phyloP scores from a whole-genome alignment of 2,888 invertebrate genomes.

The Timandra comae region DNA sequence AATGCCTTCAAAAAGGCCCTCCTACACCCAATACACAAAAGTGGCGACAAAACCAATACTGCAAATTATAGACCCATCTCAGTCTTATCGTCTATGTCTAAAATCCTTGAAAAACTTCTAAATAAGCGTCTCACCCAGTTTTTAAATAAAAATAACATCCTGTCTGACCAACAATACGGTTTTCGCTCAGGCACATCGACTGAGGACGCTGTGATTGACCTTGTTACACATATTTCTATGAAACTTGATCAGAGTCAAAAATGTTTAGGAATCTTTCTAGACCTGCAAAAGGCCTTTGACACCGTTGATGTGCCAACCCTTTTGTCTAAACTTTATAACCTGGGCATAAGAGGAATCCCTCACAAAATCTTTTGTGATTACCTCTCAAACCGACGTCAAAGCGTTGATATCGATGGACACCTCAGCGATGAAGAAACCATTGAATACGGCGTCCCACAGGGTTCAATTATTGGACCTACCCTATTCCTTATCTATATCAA shows the following conservation, averaged over 20 bases:
- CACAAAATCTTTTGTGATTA: constrained; percentile 9
- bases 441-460: constrained; percentile 9
- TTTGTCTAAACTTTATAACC: constrained; percentile 5
- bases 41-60: neutral
- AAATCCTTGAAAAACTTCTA: constrained; percentile 7
- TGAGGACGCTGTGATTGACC: constrained; percentile 3
- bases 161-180: constrained; percentile 9
- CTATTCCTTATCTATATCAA: constrained; percentile 13
- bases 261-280: neutral
- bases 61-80: constrained; percentile 4
- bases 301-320: no score
- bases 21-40: constrained; percentile 1
- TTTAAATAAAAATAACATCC: constrained; percentile 3
- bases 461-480: constrained; percentile 11
- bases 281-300: no score
- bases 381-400: constrained; percentile 3
- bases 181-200: no score
- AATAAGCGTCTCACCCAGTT: constrained; percentile 4
- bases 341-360: constrained; percentile 8
- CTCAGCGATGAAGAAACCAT: constrained; percentile 1
- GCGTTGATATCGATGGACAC: constrained; percentile 2
- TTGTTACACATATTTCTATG: neutral
- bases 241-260: neutral
- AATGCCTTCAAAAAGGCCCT: neutral
- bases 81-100: constrained; percentile 7